Evolutionary conservation across 2,113 vertebrate genomes (phyloP), one percentile per base, ranked within the genome.

Genomic region (Oophaga pumilio): DNA sequence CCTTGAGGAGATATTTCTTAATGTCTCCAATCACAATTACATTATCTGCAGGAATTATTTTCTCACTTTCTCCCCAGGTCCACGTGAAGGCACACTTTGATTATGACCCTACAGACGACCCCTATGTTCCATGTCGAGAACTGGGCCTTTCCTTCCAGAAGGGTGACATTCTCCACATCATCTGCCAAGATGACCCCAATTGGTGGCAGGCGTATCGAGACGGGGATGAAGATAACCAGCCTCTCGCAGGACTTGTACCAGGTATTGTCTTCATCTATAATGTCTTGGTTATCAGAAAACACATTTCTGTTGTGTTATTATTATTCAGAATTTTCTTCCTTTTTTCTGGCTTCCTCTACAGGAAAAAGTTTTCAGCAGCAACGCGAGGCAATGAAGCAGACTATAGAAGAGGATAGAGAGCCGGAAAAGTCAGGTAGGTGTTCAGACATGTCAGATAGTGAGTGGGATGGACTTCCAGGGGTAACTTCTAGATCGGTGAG

Each of bases 151-250:
- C 97, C 89, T 99, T 99, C 92, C 97, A 97, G 90, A 98, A 97
- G 88, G 97, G 98, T 50, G 97, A 99, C 92, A 97, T 99, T 89
- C 97, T 99, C 74, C 97, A 99, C 78, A 95, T 99, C 66, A 98
- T 99, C 90, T 98, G 98, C 92, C 98, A 99, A 91, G 97, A 98
- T 80, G 98, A 99, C 92, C 96, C 97, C 89, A 97, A 96, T 92
- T 99, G 98, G 98, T 99, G 97, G 98, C 98, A 99, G 92, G 97
- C 97, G 88, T 99, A 99, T 93, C 93, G 97, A 91, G 98, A 99
- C 69, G 97, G 97, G 43, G 97, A 99, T 20, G 97, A 98, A 93
- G 97, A 99, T 90, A 98, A 97, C 88, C 97, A 99, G 74, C 97
- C 96, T 15, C 90, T 99, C 62, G 98, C 98, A 85, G 98, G 98